Percentiles rank a stretch among this genome's conserved stretches.
phyloP scores from a whole-genome alignment of 2,888 invertebrate species.

The Prosopocoilus inquinatus region DNA sequence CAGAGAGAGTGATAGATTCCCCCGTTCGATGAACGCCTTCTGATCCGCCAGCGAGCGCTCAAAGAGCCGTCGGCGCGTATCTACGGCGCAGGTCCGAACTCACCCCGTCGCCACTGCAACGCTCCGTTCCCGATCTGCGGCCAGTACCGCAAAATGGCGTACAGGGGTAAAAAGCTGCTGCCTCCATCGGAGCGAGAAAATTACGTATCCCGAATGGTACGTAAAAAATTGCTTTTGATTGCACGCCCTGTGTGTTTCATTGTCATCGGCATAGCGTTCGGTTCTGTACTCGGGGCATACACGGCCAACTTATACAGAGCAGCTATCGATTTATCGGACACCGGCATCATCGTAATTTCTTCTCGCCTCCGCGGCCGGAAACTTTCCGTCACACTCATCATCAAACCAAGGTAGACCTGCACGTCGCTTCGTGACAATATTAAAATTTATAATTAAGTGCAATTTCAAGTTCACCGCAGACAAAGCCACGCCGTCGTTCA shows the following conservation, averaged over 20 bases:
- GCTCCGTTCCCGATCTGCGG: conserved; percentile 1
- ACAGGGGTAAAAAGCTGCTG: conserved; percentile 37
- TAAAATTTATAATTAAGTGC: too few species aligned
- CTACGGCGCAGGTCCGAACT: conserved; percentile 15
- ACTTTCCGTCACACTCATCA: too few species aligned
- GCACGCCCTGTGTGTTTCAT: not conserved
- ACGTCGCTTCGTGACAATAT: too few species aligned
- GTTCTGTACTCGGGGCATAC: not conserved
- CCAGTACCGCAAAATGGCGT: conserved; percentile 44
- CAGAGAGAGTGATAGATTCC: too few species aligned
- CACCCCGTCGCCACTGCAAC: not conserved
- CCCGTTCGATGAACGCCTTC: too few species aligned
- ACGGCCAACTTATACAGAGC: too few species aligned
- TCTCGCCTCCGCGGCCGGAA: too few species aligned
- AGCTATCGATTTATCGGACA: too few species aligned
- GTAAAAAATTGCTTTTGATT: conserved; percentile 18
- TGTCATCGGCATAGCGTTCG: not conserved
- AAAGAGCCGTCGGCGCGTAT: not conserved
- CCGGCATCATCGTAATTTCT: too few species aligned
- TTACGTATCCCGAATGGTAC: conserved; percentile 45
- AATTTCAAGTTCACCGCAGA: too few species aligned
- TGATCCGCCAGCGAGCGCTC: not conserved
- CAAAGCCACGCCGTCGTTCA: too few species aligned
- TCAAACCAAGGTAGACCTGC: too few species aligned
- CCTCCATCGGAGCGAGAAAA: conserved; percentile 33